phyloP scores from a whole-genome alignment of 30 jellyfish, hydroid and myxozoan species.

The Mastigias papua region DNA sequence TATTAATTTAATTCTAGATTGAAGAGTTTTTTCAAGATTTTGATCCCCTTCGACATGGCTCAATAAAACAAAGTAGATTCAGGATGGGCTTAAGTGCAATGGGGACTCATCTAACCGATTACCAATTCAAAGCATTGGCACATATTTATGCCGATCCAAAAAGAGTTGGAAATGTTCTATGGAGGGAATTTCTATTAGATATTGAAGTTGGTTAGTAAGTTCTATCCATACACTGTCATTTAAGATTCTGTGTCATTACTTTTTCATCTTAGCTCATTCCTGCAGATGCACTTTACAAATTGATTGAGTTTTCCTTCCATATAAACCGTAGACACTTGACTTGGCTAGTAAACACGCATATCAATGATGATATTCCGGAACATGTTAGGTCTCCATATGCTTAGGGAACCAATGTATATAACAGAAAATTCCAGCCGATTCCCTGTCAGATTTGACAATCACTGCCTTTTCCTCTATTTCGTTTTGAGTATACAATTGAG shows the following conservation, averaged over 20 bases:
- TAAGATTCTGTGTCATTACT: background rate
- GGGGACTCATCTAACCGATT: slow-evolving; percentile 72
- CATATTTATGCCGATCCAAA: slow-evolving; percentile 84
- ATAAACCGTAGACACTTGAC: too few species aligned
- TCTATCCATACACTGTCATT: background rate
- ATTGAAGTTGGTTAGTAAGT: slow-evolving; percentile 80
- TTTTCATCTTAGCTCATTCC: too few species aligned
- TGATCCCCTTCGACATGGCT: slow-evolving; percentile 98
- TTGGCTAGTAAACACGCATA: too few species aligned
- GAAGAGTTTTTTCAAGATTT: slow-evolving; percentile 97
- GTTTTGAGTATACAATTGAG: too few species aligned
- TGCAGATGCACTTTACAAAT: too few species aligned
- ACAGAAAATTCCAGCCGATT: too few species aligned
- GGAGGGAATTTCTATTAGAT: slow-evolving; percentile 86
- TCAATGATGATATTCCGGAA: too few species aligned
- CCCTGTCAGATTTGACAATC: too few species aligned
- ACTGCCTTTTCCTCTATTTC: too few species aligned
- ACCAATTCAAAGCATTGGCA: slow-evolving; percentile 77
- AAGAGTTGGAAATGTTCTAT: slow-evolving; percentile 73
- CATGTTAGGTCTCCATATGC: too few species aligned
- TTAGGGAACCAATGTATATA: too few species aligned
- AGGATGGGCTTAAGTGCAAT: slow-evolving; percentile 96
- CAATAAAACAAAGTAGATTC: slow-evolving; percentile 84
- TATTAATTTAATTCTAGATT: slow-evolving; percentile 52
- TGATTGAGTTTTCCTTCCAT: too few species aligned